Evolutionary conservation across 37 sponge, comb jelly and placozoan species (phyloP), one percentile per base, ranked within the genome.

Genomic region (Cliona cf. orientalis): DNA sequence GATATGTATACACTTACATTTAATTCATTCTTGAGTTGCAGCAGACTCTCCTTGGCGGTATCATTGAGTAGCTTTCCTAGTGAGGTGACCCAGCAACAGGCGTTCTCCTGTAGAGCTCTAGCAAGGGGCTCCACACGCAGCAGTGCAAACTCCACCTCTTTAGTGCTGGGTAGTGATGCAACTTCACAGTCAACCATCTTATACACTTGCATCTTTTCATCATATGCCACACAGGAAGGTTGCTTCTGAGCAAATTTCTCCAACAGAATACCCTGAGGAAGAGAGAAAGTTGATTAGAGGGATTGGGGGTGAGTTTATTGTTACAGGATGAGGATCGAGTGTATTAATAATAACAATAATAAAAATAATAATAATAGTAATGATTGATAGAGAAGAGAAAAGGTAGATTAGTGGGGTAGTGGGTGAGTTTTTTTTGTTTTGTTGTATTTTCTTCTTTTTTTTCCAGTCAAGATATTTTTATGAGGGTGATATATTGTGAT

Each of bases 31-130:
- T 83, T 86, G 22, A 97, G 89, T 45, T 82, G 46, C 38, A 64
- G 72, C 38, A 97, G 81, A 3, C 73, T 81, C 12, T 78, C 79
- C 37, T 69, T 79, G 31, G 95, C 91, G 14, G 93, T 79, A 3
- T 94, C 93, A 69, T 95, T 95, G 46, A 93, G 89, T 25, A 80
- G 66, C 90, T 93, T 83, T 25, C 97, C 99, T 25, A 99, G 87
- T 21, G 93, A 91, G 40, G 86, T 84, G 60, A 99, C 93, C 99
- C 99, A 99, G 40, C 77, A 63, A 33, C 91, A 82, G 38, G 97
- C 95, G 71, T 81, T 91, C n/a, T 87, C 89, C 64, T 87, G 86
- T 43, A 99, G 81, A 31, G 90, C 66, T 14, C 65, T 59, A 61
- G 93, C 86, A 21, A 99, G 87, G 34, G 95, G 95, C n/a, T 79